Base-by-base conservation (phyloP, 2,888 invertebrate genomes). In the Dynastes hyllus region DNA sequence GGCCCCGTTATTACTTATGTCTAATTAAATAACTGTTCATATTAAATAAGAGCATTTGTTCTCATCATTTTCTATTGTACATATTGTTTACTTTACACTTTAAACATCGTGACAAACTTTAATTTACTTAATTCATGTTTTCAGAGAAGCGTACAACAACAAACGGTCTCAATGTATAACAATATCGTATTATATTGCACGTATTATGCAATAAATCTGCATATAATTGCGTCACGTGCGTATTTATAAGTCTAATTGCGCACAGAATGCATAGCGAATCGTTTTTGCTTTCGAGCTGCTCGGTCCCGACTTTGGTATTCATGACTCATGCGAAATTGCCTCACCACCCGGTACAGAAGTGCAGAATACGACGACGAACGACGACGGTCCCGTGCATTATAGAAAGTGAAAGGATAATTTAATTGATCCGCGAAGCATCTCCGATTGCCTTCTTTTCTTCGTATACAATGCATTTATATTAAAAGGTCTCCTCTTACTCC, bases 391-490 rank as follows among this genome's bases (percentile, higher is more conserved):
- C 32, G 32, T 13, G 63, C 50, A 71, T 63, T 63, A 45, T 45
- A n/a, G 71, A 70, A 78, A 78, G 78, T 78, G 78, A 78, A 78
- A 78, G 78, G 78, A 78, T 61, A 71, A 58, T 51, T 37, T 70
- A 71, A 78, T 58, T 71, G 77, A 77, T 73, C 73, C 32, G 16
- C 32, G 55, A 55, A 61, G 58, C 73, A 40, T 73, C 73, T 73
- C 53, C 55, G 55, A 40, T 45, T 37, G 55, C 11, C 66, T 66
- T 66, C 40, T 66, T 66, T 11, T 66, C 45, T 8, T 8, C 11
- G 11, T 8, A 8, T 2, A 9, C 45, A 11, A 45, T 45, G 45
- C 11, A 45, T 11, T 11, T n/a, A 66, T 37, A n/a, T 40, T 66
- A 66, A 66, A 32, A 66, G 66, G 66, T 66, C 66, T 66, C 66